phyloP scores from a whole-genome alignment of 2,888 invertebrate genomes.

The Tolmerus cingulatus region DNA sequence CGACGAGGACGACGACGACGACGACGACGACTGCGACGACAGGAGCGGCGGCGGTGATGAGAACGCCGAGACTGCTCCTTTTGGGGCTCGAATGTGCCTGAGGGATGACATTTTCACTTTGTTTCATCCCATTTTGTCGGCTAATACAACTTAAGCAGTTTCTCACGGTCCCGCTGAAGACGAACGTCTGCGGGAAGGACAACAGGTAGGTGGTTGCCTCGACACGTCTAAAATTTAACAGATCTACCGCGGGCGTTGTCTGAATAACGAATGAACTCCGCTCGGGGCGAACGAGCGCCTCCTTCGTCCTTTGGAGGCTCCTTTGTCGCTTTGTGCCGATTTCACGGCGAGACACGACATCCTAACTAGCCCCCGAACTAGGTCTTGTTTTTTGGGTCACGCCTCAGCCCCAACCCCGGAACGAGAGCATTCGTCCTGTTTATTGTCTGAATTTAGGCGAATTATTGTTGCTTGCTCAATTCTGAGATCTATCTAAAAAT shows the following conservation, averaged over 20 bases:
- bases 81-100: neutral
- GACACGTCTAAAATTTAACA: constrained; percentile 26
- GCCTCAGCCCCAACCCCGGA: neutral
- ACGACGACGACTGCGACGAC: neutral
- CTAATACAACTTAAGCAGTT: constrained; percentile 22
- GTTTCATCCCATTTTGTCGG: constrained; percentile 14
- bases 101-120: constrained; percentile 37
- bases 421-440: neutral
- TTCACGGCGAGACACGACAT: neutral
- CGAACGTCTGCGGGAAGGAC: neutral
- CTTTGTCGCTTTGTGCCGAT: neutral
- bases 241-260: neutral
- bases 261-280: constrained; percentile 15
- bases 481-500: neutral
- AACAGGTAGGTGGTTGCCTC: constrained; percentile 24
- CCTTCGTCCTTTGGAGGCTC: neutral
- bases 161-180: neutral
- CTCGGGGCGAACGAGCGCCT: neutral
- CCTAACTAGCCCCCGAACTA: neutral
- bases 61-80: neutral
- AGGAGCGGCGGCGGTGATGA: neutral
- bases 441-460: neutral
- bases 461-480: neutral
- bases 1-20: neutral
- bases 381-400: neutral